Evolutionary conservation across 2,888 invertebrate genomes (phyloP).

Genomic region (Cephus sareptanus): DNA sequence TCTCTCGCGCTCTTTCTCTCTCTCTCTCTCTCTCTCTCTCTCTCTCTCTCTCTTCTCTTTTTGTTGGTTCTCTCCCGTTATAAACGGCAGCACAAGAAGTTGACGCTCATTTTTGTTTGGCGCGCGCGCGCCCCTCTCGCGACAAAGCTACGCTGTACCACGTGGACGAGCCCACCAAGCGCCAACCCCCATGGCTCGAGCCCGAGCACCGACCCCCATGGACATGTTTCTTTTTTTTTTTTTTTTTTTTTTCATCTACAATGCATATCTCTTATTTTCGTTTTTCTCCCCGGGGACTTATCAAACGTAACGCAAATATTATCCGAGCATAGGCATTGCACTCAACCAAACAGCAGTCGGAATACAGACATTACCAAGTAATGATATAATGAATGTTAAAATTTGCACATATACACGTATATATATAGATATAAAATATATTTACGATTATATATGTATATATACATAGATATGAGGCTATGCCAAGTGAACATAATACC

Average conservation of each 20-base stretch:
- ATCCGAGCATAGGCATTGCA: constrained; percentile 38
- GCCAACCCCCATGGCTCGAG: neutral
- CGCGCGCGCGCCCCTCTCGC: constrained; percentile 61
- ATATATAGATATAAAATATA: constrained; percentile 25
- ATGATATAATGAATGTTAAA: constrained; percentile 42
- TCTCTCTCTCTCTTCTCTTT: constrained; percentile 20
- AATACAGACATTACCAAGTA: constrained; percentile 46
- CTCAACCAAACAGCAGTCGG: constrained; percentile 46
- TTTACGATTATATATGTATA: constrained; percentile 10
- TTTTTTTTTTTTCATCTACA: neutral
- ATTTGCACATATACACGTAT: constrained; percentile 29
- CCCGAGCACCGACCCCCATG: constrained; percentile 12
- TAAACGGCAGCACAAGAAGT: constrained; percentile 76
- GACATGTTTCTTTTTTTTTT: constrained; percentile 15
- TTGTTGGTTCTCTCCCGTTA: constrained; percentile 14
- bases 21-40: constrained; percentile 11
- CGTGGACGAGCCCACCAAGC: constrained; percentile 28
- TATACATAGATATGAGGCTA: constrained; percentile 11
- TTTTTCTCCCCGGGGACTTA: constrained; percentile 16
- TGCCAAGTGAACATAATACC: constrained; percentile 26
- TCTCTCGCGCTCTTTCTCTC: constrained; percentile 2
- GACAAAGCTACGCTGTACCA: constrained; percentile 63
- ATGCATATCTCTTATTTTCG: too few relatives aligned
- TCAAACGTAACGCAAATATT: constrained; percentile 25
- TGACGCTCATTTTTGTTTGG: constrained; percentile 89